phyloP scores from a whole-genome alignment of 2,797 vertebrate species.

The Falco biarmicus region DNA sequence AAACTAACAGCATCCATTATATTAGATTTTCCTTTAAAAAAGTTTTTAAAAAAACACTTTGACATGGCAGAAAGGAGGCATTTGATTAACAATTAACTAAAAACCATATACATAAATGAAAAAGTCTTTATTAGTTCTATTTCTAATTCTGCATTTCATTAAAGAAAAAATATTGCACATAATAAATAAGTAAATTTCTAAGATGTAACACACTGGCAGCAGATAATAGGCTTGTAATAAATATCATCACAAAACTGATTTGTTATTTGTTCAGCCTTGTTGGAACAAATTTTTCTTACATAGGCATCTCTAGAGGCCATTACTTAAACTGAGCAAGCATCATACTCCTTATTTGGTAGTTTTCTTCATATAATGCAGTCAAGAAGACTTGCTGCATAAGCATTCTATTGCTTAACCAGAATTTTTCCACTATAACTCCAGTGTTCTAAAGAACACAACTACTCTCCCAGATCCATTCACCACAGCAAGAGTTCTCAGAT shows the following conservation, averaged over 20 bases:
- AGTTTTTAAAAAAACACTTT: neutral
- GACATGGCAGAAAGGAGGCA: neutral
- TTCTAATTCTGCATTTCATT: neutral
- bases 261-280: neutral
- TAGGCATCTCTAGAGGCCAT: neutral
- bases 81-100: neutral
- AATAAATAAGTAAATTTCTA: neutral
- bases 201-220: neutral
- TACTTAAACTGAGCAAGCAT: neutral
- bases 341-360: neutral
- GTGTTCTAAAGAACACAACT: neutral
- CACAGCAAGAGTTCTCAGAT: neutral
- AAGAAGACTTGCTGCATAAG: neutral
- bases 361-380: neutral
- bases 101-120: neutral
- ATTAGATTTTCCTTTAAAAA: conserved; percentile 89
- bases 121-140: neutral
- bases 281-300: neutral
- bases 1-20: conserved; percentile 97
- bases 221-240: neutral
- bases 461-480: neutral
- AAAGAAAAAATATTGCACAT: neutral
- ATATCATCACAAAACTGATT: neutral
- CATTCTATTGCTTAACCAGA: neutral
- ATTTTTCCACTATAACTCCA: neutral